These are phyloP conservation scores for Nycticebus coucang DNA, from an alignment of 2,113 vertebrate genomes.

Conservation along the genomic window DNA sequence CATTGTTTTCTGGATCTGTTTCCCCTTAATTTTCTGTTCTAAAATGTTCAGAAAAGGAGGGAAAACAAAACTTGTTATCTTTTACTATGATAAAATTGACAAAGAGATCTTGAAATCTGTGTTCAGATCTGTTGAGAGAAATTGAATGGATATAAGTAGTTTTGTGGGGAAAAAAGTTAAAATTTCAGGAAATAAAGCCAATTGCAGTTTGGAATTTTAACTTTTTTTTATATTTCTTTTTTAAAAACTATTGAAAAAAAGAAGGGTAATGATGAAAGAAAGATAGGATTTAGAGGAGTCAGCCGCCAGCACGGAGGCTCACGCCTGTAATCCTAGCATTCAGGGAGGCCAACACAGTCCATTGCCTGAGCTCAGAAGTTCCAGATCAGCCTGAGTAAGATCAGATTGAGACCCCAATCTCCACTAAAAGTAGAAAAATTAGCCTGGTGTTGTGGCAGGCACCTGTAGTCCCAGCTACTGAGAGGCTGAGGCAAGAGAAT, in stretches of 20 bases:
- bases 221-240: not conserved
- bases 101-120: not conserved
- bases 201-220: not conserved
- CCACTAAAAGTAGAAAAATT: too few species aligned
- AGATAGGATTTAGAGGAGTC: not conserved
- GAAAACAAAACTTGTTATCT: not conserved
- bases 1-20: not conserved
- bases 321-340: too few species aligned
- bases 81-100: not conserved
- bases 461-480: too few species aligned
- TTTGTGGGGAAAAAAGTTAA: not conserved
- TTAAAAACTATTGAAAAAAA: not conserved
- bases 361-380: too few species aligned
- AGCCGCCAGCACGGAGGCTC: too few species aligned
- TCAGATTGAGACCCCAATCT: too few species aligned
- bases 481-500: too few species aligned
- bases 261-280: not conserved
- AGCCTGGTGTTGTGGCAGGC: too few species aligned
- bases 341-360: too few species aligned
- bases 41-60: conserved; percentile 1
- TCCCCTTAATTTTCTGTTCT: conserved; percentile 6
- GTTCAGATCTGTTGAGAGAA: not conserved
- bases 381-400: too few species aligned
- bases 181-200: conserved; percentile 20
- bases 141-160: not conserved